Evolutionary conservation across 2,888 invertebrate genomes (phyloP).

Genomic region (Ennomos quercinarius): DNA sequence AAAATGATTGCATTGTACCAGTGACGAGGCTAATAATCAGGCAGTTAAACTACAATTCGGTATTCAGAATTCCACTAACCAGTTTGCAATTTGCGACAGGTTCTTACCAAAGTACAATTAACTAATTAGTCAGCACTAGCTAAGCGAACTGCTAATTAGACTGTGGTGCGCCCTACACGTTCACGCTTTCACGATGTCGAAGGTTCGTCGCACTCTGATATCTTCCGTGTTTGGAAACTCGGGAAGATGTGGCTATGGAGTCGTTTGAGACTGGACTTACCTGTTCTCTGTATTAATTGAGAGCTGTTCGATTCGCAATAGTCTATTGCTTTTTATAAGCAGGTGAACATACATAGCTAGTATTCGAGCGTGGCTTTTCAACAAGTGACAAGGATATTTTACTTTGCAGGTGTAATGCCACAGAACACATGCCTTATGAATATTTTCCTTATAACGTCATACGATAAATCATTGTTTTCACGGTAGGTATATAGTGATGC

Average conservation of each 20-base stretch:
- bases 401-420: too few species aligned
- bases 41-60: too few species aligned
- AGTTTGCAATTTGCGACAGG: slow-evolving; percentile 15
- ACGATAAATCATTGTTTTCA: too few species aligned
- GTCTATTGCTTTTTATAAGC: background rate
- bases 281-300: slow-evolving; percentile 25
- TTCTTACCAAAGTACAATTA: slow-evolving; percentile 14
- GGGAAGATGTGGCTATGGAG: slow-evolving; percentile 27
- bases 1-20: too few species aligned
- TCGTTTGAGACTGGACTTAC: slow-evolving; percentile 16
- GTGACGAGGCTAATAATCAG: too few species aligned
- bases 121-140: slow-evolving; percentile 20
- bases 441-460: too few species aligned
- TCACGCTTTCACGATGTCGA: slow-evolving; percentile 29
- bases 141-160: slow-evolving; percentile 16
- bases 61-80: background rate
- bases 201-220: slow-evolving; percentile 34
- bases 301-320: slow-evolving; percentile 10
- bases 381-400: too few species aligned
- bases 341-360: background rate
- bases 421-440: too few species aligned
- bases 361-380: too few species aligned
- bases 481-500: too few species aligned
- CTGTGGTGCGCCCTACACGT: slow-evolving; percentile 15
- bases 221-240: slow-evolving; percentile 35